Evolutionary conservation across 2,797 vertebrate genomes (phyloP).

Genomic region (Podarcis siculus): DNA sequence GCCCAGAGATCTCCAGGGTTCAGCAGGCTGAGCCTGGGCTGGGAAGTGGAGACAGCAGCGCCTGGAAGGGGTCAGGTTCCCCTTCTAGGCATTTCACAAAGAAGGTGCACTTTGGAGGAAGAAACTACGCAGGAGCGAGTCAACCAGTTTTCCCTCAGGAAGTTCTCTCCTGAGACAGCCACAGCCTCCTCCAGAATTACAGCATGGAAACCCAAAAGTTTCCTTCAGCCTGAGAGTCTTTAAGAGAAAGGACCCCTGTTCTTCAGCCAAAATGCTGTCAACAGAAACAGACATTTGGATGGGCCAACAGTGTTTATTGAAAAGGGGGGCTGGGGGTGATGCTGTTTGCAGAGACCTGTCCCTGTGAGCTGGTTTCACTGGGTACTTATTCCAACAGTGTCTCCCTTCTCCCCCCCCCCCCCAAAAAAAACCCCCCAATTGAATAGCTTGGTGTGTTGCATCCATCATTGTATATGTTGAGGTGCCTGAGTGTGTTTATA

Average conservation of each 20-base stretch:
- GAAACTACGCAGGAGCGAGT: slow-evolving; percentile 39
- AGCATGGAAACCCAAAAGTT: slow-evolving; percentile 40
- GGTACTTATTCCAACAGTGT: neutral
- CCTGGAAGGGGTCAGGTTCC: neutral
- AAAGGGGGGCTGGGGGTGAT: neutral
- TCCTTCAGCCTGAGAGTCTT: neutral
- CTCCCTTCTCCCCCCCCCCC: neutral
- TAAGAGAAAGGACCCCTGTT: slow-evolving; percentile 9
- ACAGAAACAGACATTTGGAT: neutral
- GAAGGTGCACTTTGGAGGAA: slow-evolving; percentile 62
- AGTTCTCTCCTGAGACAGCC: neutral
- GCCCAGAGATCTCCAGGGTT: neutral
- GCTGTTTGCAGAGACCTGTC: neutral
- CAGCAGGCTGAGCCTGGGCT: slow-evolving; percentile 56
- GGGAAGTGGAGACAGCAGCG: neutral
- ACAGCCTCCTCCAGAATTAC: slow-evolving; percentile 48
- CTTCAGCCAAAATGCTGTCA: neutral
- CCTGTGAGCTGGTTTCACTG: slow-evolving; percentile 54
- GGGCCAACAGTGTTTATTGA: fast-evolving
- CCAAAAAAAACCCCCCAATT: neutral
- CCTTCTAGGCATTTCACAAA: neutral
- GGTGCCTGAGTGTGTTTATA: slow-evolving; percentile 26
- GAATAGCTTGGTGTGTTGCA: neutral
- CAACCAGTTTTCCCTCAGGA: neutral
- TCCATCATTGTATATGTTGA: slow-evolving; percentile 45